Evolutionary conservation across 1,140 invertebrate genomes (phyloP).

Genomic region (Plectus sambesii): DNA sequence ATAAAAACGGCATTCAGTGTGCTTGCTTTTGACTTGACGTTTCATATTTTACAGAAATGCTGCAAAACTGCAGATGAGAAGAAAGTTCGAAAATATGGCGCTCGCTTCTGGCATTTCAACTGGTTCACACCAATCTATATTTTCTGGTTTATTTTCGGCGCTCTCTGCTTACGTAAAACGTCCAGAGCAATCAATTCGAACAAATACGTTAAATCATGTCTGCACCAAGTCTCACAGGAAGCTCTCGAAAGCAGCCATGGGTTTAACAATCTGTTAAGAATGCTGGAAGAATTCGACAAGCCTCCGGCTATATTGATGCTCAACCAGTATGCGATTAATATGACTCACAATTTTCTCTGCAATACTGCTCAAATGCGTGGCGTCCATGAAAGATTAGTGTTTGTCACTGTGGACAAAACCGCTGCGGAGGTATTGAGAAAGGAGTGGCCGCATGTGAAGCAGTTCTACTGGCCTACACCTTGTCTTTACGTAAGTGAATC

Average conservation of each 20-base stretch:
- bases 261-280: slow-evolving; percentile 31
- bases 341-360: slow-evolving; percentile 45
- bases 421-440: slow-evolving; percentile 27
- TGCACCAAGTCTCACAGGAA: slow-evolving; percentile 28
- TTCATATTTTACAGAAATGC: too few species aligned
- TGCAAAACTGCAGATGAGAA: too few species aligned
- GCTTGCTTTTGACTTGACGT: too few species aligned
- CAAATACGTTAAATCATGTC: slow-evolving; percentile 34
- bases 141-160: slow-evolving; percentile 36
- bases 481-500: slow-evolving; percentile 41
- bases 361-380: slow-evolving; percentile 35
- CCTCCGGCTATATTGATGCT: slow-evolving; percentile 41
- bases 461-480: slow-evolving; percentile 44
- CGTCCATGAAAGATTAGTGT: slow-evolving; percentile 39
- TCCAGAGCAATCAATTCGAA: slow-evolving; percentile 33
- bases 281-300: slow-evolving; percentile 32
- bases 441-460: slow-evolving; percentile 35
- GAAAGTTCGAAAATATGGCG: too few species aligned
- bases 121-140: too few species aligned
- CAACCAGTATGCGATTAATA: slow-evolving; percentile 43
- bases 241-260: slow-evolving; percentile 33
- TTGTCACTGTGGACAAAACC: slow-evolving; percentile 40
- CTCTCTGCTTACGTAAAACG: slow-evolving; percentile 39
- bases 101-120: too few species aligned
- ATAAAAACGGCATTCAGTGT: too few species aligned